Base-by-base conservation (phyloP, 2,888 invertebrate species). In the Corbicula japonica region DNA sequence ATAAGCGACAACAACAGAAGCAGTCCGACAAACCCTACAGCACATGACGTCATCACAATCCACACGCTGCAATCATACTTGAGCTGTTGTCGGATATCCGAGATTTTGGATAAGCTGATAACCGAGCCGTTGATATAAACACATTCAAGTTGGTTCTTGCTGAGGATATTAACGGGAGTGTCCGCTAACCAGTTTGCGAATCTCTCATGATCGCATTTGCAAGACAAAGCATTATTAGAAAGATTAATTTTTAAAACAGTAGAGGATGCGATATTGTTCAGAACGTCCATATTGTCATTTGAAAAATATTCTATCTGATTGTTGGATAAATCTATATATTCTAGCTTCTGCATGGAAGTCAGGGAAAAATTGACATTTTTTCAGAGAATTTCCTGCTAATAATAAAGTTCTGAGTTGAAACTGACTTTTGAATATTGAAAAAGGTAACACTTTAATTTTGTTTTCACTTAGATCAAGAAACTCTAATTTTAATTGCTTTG, bases 391-490 rank as follows among this genome's bases (percentile, higher is more conserved):
- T 15, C 58, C 26, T 12, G 41, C 61, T 10, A 79, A 10, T 2
- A 26, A 35, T 1, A 79, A 48, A 10, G 34, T 30, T 35, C 30
- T 50, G 15, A 78, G n/a, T 12, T 34, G 34, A 12, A 12, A 28
- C 15, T 63, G 58, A 23, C 41, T 50, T 35, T 44, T 35, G 35
- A 79, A 75, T n/a, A n/a, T n/a, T n/a, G n/a, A n/a, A n/a, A n/a
- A n/a, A 8, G 65, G 73, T 1, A 73, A 30, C 3, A 1, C 18
- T 38, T 66, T 73, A 18, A 73, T 65, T n/a, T 50, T 28, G 21
- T 44, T 65, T 18, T 18, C 12, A 26, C 34, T 41, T 28, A 73
- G 10, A 48, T 66, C 35, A 5, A 73, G 30, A 26, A 18, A 2
- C n/a, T 28, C 44, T 8, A 73, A 26, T 18, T 48, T 28, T 5